These are phyloP conservation scores for Cyanoderma ruficeps DNA, from an alignment of 2,113 vertebrate species.

Conservation along the genomic window DNA sequence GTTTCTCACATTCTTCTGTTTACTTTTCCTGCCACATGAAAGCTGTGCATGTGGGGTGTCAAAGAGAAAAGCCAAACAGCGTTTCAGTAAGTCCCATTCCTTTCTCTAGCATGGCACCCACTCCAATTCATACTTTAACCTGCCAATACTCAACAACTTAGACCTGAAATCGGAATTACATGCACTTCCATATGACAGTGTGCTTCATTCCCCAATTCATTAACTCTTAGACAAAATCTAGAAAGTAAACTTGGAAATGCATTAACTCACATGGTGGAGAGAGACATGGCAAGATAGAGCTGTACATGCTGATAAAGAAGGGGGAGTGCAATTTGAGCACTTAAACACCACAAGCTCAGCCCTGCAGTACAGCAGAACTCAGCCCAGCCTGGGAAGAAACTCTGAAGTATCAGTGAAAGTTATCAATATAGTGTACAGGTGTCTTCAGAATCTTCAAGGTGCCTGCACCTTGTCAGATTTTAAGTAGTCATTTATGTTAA, in stretches of 20 bases:
- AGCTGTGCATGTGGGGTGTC: slow-evolving; percentile 48
- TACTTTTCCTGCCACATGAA: slow-evolving; percentile 59
- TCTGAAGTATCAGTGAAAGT: background rate
- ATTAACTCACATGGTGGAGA: background rate
- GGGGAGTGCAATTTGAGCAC: background rate
- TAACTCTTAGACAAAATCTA: background rate
- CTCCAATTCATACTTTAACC: background rate
- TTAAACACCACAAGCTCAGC: background rate
- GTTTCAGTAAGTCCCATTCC: background rate
- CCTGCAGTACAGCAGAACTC: background rate
- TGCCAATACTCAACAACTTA: background rate
- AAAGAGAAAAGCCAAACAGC: slow-evolving; percentile 3
- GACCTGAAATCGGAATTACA: background rate
- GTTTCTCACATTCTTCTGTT: slow-evolving; percentile 66
- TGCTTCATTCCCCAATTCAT: background rate
- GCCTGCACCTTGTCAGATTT: background rate
- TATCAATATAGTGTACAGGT: background rate
- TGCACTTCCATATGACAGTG: background rate
- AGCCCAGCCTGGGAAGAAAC: background rate
- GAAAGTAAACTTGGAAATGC: background rate
- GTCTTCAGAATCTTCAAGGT: background rate
- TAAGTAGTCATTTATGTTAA: background rate
- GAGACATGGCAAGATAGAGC: background rate
- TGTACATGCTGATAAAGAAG: background rate
- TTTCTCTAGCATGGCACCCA: background rate